Base-by-base conservation (phyloP, 1,140 invertebrate genomes). In the Drosophila saltans region DNA sequence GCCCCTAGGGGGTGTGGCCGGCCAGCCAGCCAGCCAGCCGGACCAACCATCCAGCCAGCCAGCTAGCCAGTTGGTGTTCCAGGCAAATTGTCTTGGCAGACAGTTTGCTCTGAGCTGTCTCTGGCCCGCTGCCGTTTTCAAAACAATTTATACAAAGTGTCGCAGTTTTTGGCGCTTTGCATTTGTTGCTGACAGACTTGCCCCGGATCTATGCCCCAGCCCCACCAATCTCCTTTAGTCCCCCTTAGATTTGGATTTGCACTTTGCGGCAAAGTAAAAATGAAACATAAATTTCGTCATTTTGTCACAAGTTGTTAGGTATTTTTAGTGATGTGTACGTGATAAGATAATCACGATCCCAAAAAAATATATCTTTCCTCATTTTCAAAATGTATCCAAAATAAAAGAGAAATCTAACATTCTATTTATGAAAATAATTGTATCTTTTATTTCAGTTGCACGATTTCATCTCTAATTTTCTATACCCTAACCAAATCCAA, bases 71-170 rank as follows among this genome's bases (percentile, higher is more conserved):
- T 62, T 57, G 60, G 16, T 39, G 57, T 39, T 57, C 66, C 40
- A 70, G 33, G 66, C 28, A 79, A 88, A 89, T 89, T 89, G 80
- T 75, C 80, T 80, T 72, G 79, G 75, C 83, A 82, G 82, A 88
- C 79, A 71, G 75, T 82, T 81, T 78, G 62, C 70, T 79, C 56
- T 73, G 39, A 63, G 57, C 74, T 79, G 67, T 72, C 65, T 65
- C 62, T 69, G 80, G 67, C 69, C 72, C 75, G 75, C 82, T 86
- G 82, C 82, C 74, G 82, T 86, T 86, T 86, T 80, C 83, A 74
- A 86, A 77, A 86, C 84, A 89, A 86, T 86, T 86, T 86, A 86
- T 86, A 86, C 84, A 86, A 86, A 89, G 84, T 86, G 83, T 86
- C 83, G 83, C 83, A 86, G 72, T 89, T 86, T 86, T 86, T 86